Conservation (phyloP, 2,888 invertebrate species). For the Drosophila ustulata region DNA sequence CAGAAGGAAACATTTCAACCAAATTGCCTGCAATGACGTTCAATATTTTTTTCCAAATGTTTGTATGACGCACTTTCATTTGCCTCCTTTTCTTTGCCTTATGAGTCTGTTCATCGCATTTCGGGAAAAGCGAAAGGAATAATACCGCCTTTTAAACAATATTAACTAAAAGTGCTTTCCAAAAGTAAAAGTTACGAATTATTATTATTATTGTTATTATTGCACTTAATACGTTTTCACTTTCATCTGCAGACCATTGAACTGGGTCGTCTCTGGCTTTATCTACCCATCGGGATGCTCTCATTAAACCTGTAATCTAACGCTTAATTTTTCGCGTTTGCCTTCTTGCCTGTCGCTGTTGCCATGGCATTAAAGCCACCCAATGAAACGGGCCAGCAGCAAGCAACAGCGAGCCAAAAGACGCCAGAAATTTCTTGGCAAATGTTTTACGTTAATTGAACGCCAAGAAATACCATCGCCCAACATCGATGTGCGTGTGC, state of each 20-base stretch:
- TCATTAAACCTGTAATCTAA: constrained; percentile 32
- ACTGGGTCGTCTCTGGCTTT: neutral
- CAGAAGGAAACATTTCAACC: constrained; percentile 39
- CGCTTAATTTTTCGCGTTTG: constrained; percentile 13
- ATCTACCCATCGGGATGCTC: constrained; percentile 5
- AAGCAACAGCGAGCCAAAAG: constrained; percentile 35
- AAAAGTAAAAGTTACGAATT: neutral
- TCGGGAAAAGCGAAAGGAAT: constrained; percentile 9
- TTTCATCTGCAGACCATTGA: neutral
- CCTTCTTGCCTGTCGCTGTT: constrained; percentile 29
- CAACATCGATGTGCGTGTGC: constrained; percentile 22
- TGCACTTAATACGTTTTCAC: no score
- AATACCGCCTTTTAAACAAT: neutral
- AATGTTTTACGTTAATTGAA: constrained; percentile 78
- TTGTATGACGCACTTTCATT: constrained; percentile 49
- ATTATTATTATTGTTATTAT: neutral
- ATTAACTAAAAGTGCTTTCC: neutral
- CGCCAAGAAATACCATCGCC: constrained; percentile 58
- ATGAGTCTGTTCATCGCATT: neutral
- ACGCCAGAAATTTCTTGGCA: constrained; percentile 66
- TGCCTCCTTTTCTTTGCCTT: constrained; percentile 2
- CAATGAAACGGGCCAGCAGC: constrained; percentile 14
- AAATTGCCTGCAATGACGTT: constrained; percentile 63
- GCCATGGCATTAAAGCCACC: constrained; percentile 40
- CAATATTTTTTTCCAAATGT: constrained; percentile 42